Conservation (phyloP, 1,140 invertebrate species). For the Cotesia glomerata region DNA sequence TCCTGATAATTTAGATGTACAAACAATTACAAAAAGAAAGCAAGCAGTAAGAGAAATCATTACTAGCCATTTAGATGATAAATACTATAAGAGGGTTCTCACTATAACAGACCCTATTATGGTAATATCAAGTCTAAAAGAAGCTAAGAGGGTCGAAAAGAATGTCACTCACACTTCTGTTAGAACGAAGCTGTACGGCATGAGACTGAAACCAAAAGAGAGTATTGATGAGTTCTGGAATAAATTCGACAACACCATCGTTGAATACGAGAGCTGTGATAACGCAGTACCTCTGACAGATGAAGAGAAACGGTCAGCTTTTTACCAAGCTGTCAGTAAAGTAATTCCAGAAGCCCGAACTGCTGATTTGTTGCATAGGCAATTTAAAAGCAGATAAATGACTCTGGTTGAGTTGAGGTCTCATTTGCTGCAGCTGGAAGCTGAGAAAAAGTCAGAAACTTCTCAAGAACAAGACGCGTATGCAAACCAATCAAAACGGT, state of each 20-base stretch:
- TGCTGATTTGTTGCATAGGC: conserved; percentile 21
- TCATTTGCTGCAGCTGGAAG: conserved; percentile 25
- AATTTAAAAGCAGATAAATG: conserved; percentile 23
- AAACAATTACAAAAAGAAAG: conserved; percentile 17
- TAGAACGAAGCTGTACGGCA: conserved; percentile 33
- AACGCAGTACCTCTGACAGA: conserved; percentile 32
- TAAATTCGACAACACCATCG: conserved; percentile 35
- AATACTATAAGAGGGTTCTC: conserved; percentile 40
- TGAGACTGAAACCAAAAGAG: conserved; percentile 31
- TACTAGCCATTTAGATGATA: conserved; percentile 36
- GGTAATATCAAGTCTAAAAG: conserved; percentile 34
- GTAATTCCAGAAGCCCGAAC: conserved; percentile 32
- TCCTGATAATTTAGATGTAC: conserved; percentile 6
- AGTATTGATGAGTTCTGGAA: conserved; percentile 33
- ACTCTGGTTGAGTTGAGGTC: conserved; percentile 29
- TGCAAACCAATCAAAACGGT: conserved; percentile 10
- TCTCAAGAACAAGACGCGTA: conserved; percentile 9
- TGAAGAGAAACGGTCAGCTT: conserved; percentile 39
- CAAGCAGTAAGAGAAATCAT: conserved; percentile 38
- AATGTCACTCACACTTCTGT: conserved; percentile 37
- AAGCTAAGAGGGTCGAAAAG: conserved; percentile 31
- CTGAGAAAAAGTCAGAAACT: conserved; percentile 24
- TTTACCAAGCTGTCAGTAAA: conserved; percentile 35
- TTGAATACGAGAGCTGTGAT: conserved; percentile 38
- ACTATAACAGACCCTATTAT: conserved; percentile 34